phyloP scores from a whole-genome alignment of 1,140 invertebrate genomes.

The Hylaeus volcanicus region DNA sequence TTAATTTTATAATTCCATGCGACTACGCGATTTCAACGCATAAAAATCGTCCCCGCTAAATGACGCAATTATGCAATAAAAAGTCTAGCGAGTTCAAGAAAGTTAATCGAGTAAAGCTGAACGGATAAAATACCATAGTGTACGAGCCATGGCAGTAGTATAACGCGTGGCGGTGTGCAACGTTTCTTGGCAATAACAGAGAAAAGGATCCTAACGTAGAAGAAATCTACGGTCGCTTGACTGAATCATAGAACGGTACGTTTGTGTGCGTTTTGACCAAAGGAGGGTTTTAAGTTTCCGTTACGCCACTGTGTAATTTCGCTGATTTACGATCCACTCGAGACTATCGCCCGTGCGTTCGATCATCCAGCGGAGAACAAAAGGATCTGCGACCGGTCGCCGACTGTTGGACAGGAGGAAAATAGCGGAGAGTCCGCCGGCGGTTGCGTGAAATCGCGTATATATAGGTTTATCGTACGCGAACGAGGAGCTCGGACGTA shows the following conservation, averaged over 20 bases:
- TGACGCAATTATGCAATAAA: no score
- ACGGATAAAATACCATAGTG: no score
- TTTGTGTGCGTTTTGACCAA: constrained; percentile 32
- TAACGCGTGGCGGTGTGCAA: no score
- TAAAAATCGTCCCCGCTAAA: no score
- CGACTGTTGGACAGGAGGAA: constrained; percentile 19
- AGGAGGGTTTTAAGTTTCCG: constrained; percentile 57
- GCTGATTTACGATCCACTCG: constrained; percentile 61
- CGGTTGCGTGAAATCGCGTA: constrained; percentile 52
- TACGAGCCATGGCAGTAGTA: no score
- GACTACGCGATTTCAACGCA: no score
- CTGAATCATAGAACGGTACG: no score
- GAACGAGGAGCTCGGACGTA: neutral
- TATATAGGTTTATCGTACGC: constrained; percentile 41
- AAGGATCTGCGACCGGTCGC: constrained; percentile 50
- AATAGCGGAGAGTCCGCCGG: constrained; percentile 30
- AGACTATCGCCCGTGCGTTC: constrained; percentile 54
- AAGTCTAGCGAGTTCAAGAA: no score
- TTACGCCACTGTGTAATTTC: constrained; percentile 62
- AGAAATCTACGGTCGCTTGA: neutral
- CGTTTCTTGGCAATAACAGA: neutral
- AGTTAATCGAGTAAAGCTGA: no score
- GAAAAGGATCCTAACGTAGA: constrained; percentile 1
- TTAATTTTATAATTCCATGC: no score
- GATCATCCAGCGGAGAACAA: constrained; percentile 61